These are phyloP conservation scores for Norana najaformis DNA, from an alignment of 2,888 invertebrate genomes.

Conservation along the genomic window DNA sequence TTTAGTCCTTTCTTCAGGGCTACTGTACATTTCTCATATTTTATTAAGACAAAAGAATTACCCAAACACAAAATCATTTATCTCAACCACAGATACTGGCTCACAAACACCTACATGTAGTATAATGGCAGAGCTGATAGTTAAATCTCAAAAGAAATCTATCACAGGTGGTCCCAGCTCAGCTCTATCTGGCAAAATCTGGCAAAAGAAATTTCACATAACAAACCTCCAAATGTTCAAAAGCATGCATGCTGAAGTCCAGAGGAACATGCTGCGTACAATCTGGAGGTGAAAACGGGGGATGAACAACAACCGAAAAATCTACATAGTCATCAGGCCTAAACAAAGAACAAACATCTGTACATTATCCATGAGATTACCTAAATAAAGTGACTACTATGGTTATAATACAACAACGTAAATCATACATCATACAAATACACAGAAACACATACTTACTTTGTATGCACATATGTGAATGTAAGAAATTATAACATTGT, in stretches of 20 bases:
- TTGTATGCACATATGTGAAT: too few relatives aligned
- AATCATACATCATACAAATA: too few relatives aligned
- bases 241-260: slow-evolving; percentile 70
- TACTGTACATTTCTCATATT: too few relatives aligned
- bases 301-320: slow-evolving; percentile 48
- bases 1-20: too few relatives aligned
- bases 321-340: slow-evolving; percentile 60
- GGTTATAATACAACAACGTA: too few relatives aligned
- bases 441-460: too few relatives aligned
- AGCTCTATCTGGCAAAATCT: neutral
- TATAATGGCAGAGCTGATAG: neutral
- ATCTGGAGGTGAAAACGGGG: slow-evolving; percentile 65
- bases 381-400: too few relatives aligned
- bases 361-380: neutral
- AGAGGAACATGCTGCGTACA: slow-evolving; percentile 70
- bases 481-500: too few relatives aligned
- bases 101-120: neutral
- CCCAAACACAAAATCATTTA: neutral
- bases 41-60: neutral
- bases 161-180: neutral
- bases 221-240: slow-evolving; percentile 69
- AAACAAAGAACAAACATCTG: slow-evolving; percentile 29
- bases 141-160: neutral
- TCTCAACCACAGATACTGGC: neutral
- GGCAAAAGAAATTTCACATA: neutral